Base-by-base conservation (phyloP, 2,113 vertebrate species). In the Aphyosemion australe region DNA sequence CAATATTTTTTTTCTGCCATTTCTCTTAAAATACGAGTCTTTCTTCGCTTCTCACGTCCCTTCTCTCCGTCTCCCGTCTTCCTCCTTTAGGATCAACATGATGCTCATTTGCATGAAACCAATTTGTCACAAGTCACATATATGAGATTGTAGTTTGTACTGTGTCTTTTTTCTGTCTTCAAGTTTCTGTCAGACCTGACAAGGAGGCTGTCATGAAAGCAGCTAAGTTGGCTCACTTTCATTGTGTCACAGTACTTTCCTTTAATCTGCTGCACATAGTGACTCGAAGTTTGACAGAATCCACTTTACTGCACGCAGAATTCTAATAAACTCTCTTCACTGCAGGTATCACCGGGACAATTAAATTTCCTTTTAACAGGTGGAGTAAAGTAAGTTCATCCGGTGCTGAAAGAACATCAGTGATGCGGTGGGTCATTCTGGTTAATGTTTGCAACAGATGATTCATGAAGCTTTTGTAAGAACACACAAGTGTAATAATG, bases 31-130 rank as follows among this genome's bases (percentile, higher is more conserved):
- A n/a, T n/a, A 18, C 11, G 15, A 31, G 45, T 59, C 20, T 59
- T 41, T 39, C 32, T 39, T 7, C n/a, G 34, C 32, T 39, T 55
- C 18, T 55, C 10, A 7, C 53, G 18, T 37, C n/a, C 37, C 37
- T 56, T 41, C 12, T 13, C 34, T 54, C 53, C 39, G 34, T 55
- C 26, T 32, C 15, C 5, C 11, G 5, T 60, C 47, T 39, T 6
- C 51, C 34, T 14, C 26, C 56, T 77, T 65, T 56, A 51, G 61
- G 57, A 62, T 73, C 68, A 64, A 71, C 74, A 62, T 51, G 57
- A 78, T 73, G 61, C 47, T 56, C 65, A 69, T 79, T 76, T 83
- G 45, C 43, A 46, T 72, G 69, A 81, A 71, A 80, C 64, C 75
- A 62, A 51, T 76, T 53, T 77, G 61, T 69, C 47, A 10, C 26